These are phyloP conservation scores for Galemys pyrenaicus DNA, from an alignment of 2,113 vertebrate species.

Conservation along the genomic window DNA sequence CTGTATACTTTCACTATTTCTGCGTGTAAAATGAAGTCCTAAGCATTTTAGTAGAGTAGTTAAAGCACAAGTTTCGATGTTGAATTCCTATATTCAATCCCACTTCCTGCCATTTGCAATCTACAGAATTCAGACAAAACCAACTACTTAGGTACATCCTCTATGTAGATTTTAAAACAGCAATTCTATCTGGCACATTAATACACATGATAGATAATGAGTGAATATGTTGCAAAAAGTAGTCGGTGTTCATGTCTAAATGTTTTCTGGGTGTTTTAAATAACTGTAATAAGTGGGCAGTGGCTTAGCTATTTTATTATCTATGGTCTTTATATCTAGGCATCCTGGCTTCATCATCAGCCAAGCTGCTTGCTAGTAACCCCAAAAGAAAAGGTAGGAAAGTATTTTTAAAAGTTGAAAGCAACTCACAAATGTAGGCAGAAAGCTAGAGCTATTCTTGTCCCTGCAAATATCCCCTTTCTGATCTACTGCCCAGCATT, in stretches of 20 bases:
- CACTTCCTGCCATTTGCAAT: neutral
- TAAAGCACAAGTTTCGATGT: neutral
- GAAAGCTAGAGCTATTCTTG: slow-evolving; percentile 34
- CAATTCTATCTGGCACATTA: neutral
- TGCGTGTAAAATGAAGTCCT: neutral
- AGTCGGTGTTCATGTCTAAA: neutral
- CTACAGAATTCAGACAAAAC: neutral
- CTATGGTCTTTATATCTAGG: neutral
- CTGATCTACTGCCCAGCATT: slow-evolving; percentile 44
- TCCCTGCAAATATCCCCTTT: slow-evolving; percentile 47
- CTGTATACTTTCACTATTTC: neutral
- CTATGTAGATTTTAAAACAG: too few species aligned
- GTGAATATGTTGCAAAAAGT: neutral
- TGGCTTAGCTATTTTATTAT: neutral
- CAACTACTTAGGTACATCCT: too few species aligned
- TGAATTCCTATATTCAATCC: neutral
- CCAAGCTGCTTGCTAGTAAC: neutral
- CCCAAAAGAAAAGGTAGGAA: slow-evolving; percentile 2
- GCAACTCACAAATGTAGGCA: neutral
- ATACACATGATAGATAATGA: neutral
- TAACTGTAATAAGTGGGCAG: neutral
- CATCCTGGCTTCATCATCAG: neutral
- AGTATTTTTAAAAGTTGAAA: slow-evolving; percentile 56
- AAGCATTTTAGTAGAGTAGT: neutral
- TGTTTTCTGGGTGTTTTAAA: neutral